Conservation (phyloP, 2,113 vertebrate genomes). For the Gobiocypris rarus region DNA sequence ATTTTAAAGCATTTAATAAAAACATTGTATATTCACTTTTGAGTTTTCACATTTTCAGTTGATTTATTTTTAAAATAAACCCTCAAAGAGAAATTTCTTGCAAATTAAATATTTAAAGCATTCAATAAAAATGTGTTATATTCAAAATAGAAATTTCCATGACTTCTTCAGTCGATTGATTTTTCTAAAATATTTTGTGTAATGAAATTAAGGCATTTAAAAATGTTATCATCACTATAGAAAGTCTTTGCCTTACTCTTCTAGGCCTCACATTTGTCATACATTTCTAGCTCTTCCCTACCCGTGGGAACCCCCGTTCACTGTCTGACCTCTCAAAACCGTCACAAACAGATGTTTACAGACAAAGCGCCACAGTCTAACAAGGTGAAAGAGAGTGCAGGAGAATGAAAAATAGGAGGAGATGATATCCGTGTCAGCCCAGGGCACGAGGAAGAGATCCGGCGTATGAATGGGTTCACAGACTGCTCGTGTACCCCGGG, state of each 20-base stretch:
- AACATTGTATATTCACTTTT: not conserved
- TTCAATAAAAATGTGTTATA: not conserved
- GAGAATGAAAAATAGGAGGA: constrained; percentile 44
- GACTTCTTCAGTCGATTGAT: not conserved
- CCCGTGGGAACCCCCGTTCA: not conserved
- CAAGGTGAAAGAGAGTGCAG: constrained; percentile 6
- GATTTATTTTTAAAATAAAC: not conserved
- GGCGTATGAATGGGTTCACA: constrained; percentile 33
- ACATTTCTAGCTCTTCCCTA: not conserved
- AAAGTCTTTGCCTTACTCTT: not conserved
- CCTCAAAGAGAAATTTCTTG: not conserved
- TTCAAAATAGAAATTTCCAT: not conserved
- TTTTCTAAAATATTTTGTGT: not conserved
- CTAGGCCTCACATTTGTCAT: not conserved
- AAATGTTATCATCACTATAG: too few relatives aligned
- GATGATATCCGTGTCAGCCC: constrained; percentile 24
- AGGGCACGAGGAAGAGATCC: not conserved
- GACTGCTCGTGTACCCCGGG: constrained; percentile 45
- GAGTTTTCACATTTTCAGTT: not conserved
- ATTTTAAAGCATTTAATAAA: not conserved
- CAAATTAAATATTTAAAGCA: not conserved
- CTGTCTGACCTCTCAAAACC: not conserved
- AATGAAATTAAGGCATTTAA: not conserved
- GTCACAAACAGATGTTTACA: constrained; percentile 15
- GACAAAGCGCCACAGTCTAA: not conserved